Conservation (phyloP, 2,113 vertebrate genomes). For the Leptosomus discolor region DNA sequence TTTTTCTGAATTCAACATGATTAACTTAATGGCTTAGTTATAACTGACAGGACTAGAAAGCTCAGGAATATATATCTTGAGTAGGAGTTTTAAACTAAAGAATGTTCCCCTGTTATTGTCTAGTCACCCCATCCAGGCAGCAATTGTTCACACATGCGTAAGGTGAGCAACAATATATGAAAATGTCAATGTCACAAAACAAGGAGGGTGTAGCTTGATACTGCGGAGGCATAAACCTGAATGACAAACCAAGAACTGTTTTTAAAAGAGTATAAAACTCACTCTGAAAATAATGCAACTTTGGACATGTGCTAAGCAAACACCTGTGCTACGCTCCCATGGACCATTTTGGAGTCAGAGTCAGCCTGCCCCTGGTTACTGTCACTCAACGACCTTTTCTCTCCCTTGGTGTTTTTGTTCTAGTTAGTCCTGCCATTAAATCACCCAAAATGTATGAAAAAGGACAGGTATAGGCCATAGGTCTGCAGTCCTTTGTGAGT, state of each 20-base stretch:
- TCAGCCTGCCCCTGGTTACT: neutral
- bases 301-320: neutral
- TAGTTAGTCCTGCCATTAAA: neutral
- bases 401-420: neutral
- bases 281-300: neutral
- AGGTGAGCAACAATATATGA: neutral
- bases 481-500: neutral
- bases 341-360: neutral
- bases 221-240: neutral
- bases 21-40: slow-evolving; percentile 1
- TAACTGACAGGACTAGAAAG: slow-evolving; percentile 17
- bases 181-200: neutral
- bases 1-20: neutral
- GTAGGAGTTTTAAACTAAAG: neutral
- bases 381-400: neutral
- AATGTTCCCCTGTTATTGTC: neutral
- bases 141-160: neutral
- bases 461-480: neutral
- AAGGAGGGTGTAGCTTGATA: neutral
- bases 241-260: neutral
- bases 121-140: neutral
- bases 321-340: neutral
- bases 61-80: neutral
- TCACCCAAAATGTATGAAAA: neutral
- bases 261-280: neutral